Evolutionary conservation across 2,888 invertebrate genomes (phyloP).

Genomic region (Mythimna lalbum): DNA sequence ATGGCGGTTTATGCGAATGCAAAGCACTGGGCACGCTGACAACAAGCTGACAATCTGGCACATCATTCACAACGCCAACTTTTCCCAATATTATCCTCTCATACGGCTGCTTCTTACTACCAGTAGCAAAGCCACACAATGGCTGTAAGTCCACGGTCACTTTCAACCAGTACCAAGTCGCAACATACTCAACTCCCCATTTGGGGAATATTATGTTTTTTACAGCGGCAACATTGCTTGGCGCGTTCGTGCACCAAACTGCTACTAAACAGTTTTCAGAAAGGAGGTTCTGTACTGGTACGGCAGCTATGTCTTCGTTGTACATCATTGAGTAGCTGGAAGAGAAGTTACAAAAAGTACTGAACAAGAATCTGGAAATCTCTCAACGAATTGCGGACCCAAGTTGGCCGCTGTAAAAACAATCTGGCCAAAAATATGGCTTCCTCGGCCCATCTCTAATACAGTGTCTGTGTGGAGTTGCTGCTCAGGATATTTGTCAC

Average conservation of each 20-base stretch:
- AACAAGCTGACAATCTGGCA: conserved; percentile 91
- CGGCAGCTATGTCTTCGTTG: conserved; percentile 93
- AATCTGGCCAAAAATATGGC: no score
- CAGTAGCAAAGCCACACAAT: conserved; percentile 92
- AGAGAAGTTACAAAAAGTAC: conserved; percentile 20
- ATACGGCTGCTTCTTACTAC: conserved; percentile 96
- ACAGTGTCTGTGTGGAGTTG: no score
- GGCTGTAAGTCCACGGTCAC: conserved; percentile 93
- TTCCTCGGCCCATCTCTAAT: no score
- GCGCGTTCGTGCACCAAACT: conserved; percentile 98
- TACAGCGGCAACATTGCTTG: conserved; percentile 92
- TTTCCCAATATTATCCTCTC: conserved; percentile 92
- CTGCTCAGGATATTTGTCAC: no score
- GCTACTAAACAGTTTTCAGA: conserved; percentile 93
- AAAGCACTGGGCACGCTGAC: conserved; percentile 97
- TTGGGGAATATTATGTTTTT: conserved; percentile 93
- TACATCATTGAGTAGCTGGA: conserved; percentile 95
- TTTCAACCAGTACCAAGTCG: conserved; percentile 98
- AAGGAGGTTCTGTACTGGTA: conserved; percentile 93
- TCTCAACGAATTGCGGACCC: no score
- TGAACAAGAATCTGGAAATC: no score
- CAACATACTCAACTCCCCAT: conserved; percentile 94
- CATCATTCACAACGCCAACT: conserved; percentile 73
- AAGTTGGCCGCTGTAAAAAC: no score
- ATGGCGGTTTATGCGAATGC: conserved; percentile 98